These are phyloP conservation scores for Alces alces DNA, from an alignment of 2,113 vertebrate species.

Conservation along the genomic window DNA sequence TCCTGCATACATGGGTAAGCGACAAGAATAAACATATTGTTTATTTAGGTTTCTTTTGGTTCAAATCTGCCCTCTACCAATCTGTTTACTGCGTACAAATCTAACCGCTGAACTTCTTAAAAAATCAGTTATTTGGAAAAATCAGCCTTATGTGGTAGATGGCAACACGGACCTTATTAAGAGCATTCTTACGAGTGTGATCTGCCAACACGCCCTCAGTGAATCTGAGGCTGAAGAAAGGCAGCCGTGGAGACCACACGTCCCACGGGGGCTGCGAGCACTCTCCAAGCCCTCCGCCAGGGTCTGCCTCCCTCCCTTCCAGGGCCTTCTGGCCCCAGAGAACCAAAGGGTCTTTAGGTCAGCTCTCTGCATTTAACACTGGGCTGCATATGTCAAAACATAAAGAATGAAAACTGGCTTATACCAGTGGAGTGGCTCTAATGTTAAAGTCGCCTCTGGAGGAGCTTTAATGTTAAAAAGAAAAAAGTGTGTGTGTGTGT, in stretches of 20 bases:
- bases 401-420: conserved; percentile 23
- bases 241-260: conserved; percentile 10
- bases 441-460: not conserved
- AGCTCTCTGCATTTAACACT: not conserved
- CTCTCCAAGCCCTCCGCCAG: conserved; percentile 52
- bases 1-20: not conserved
- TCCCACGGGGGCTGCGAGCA: not conserved
- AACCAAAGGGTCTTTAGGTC: not conserved
- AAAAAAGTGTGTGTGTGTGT: not conserved
- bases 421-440: not conserved
- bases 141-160: conserved; percentile 6
- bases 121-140: conserved; percentile 31
- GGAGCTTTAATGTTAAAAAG: not conserved
- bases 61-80: conserved; percentile 2
- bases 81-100: conserved; percentile 1
- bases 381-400: conserved; percentile 31
- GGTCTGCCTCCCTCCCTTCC: not conserved
- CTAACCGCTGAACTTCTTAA: conserved; percentile 34
- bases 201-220: not conserved
- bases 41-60: not conserved
- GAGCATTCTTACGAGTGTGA: conserved; percentile 22
- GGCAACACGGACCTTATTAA: conserved; percentile 17
- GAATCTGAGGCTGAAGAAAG: conserved; percentile 29
- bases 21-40: not conserved
- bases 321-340: not conserved